Base-by-base conservation (phyloP, 2,888 invertebrate genomes). In the Galeruca laticollis region DNA sequence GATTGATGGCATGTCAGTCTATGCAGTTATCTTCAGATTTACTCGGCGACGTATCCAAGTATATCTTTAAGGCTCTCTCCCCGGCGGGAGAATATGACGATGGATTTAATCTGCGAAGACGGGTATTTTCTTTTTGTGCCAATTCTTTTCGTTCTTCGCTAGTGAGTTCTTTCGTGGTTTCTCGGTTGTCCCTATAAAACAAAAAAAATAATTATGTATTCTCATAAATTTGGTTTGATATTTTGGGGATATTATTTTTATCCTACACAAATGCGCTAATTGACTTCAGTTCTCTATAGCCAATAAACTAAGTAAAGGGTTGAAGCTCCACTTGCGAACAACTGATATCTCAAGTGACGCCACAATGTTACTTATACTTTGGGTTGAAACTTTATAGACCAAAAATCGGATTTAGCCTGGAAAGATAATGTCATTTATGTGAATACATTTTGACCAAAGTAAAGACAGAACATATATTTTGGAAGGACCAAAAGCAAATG, bases 51-150 rank as follows among this genome's bases (percentile, higher is more conserved):
- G 86, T 84, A 79, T 92, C 91, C 77, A 92, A 85, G 83, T 92
- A 91, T 77, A 94, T 94, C 86, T 92, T 93, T 61, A 93, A 86
- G 35, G 91, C 92, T 78, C 89, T 87, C 83, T 93, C 93, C 78
- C 90, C 89, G 59, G 92, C 87, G 47, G 90, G 90, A 68, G 90
- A 90, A 79, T 88, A 89, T 26, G 83, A 75, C 54, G 82, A 85
- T 64, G 86, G 82, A 59, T 77, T 78, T 68, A 86, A 78, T 73
- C 86, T 86, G 74, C 88, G 87, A 70, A 88, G 80, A 35, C 88
- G 85, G 49, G 84, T 82, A 81, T 88, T 90, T 81, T 92, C 91
- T 81, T 87, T 89, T 72, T 87, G 87, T 76, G 86, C 86, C 54
- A 92, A 84, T 81, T 91, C 91, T 73, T 89, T 88, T 68, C 87